A percentile compares a stretch with the other conserved stretches of the same genome.
phyloP scores from a whole-genome alignment of 2,113 vertebrate species.

The Carassius carassius region DNA sequence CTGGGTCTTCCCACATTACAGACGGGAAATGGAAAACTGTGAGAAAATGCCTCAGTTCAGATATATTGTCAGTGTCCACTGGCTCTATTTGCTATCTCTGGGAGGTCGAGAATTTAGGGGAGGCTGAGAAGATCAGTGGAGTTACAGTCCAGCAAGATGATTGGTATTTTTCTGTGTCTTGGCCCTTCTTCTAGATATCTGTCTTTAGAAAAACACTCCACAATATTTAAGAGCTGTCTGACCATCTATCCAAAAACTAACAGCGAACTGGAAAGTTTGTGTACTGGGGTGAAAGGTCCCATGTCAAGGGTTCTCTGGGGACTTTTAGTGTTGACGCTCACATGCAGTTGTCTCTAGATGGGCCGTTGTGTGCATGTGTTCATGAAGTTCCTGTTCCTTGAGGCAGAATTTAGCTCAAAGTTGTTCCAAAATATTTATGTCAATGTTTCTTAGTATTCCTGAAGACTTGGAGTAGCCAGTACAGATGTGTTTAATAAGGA shows the following conservation, averaged over 20 bases:
- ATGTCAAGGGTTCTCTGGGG: background rate
- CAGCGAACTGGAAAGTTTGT: slow-evolving; percentile 19
- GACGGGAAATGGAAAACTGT: slow-evolving; percentile 17
- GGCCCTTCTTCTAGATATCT: slow-evolving; percentile 29
- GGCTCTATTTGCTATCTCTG: slow-evolving; percentile 7
- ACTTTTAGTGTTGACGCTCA: background rate
- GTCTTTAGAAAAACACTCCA: slow-evolving; percentile 30
- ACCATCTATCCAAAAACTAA: slow-evolving; percentile 28
- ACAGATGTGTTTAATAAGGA: background rate
- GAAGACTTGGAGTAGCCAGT: background rate
- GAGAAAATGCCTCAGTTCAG: slow-evolving; percentile 31
- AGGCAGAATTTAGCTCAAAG: background rate
- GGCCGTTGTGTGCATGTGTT: background rate
- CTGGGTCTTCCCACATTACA: slow-evolving; percentile 28
- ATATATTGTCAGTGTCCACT: slow-evolving; percentile 24
- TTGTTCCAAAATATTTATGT: background rate
- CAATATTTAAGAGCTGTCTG: slow-evolving; percentile 41
- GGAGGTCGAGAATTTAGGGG: slow-evolving; percentile 15
- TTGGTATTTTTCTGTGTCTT: slow-evolving; percentile 20
- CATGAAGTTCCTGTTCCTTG: background rate
- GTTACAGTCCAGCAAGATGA: slow-evolving; percentile 24
- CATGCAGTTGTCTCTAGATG: background rate
- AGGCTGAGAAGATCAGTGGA: slow-evolving; percentile 24
- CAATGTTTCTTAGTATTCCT: background rate
- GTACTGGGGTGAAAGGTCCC: background rate